Evolutionary conservation across 2,113 vertebrate species (phyloP), one percentile per base, ranked within the genome.

Genomic region (Probosciger aterrimus): DNA sequence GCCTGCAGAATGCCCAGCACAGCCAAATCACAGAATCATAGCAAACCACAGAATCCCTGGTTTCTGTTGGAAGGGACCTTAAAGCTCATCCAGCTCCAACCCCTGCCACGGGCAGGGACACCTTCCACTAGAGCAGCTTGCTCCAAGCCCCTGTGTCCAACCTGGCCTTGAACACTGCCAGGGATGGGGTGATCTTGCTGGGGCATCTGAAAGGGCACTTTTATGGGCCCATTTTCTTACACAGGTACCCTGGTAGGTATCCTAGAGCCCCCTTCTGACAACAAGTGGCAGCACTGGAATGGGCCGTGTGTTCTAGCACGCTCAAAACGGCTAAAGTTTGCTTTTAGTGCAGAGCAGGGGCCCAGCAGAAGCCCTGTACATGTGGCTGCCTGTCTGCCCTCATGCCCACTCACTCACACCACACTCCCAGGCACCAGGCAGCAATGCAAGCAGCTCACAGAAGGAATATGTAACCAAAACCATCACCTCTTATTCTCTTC

Each of bases 311-410:
- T 9, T 31, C 53, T 8, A 23, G 30, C 1, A 25, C 17, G 1
- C 37, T 35, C 59, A 4, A 4, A 37, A 14, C 0, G 4, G 5
- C 31, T 6, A 4, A 4, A 1, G 8, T 13, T 46, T 7, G 63
- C 64, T 28, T 23, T 14, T 9, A 2, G 4, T 3, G 9, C 65
- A 8, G 57, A 24, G 6, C 24, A 33, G 55, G 37, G 50, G 4
- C 15, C 2, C 90, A 31, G 68, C n/a, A 68, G 83, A 80, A 60
- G 55, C 86, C 23, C 35, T 1, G 14, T 1, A 3, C 18, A 14
- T 1, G 12, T 1, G 24, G 37, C 20, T 25, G 65, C 65, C 35
- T 5, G 11, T 0, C 12, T 16, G 14, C 37, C 63, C 67, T 25
- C 43, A 4, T 0, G 3, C 2, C 50, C 33, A 3, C 60, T 6